A percentile compares a stretch with the other conserved stretches of the same genome.
phyloP scores from a whole-genome alignment of 2,797 vertebrate genomes.

The Arctocebus calabarensis region DNA sequence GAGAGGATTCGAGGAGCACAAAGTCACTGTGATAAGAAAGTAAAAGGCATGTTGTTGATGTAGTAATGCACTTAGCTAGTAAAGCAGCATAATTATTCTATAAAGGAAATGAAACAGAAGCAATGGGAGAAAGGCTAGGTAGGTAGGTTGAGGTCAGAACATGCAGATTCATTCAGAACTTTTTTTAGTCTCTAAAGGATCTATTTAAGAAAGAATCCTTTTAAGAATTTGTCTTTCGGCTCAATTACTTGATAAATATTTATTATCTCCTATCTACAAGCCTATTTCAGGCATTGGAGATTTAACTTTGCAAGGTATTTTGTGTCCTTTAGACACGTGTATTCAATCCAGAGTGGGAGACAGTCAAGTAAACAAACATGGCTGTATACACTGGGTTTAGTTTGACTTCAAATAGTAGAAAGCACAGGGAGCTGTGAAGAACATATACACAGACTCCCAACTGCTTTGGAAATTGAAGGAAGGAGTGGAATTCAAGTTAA shows the following conservation, averaged over 20 bases:
- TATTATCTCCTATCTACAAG: background rate
- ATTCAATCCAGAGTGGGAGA: background rate
- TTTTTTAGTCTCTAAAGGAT: background rate
- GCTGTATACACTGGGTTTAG: background rate
- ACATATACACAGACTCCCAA: background rate
- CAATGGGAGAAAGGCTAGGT: background rate
- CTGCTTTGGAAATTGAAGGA: background rate
- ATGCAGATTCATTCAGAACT: background rate
- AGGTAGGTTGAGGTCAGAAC: background rate
- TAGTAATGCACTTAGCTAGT: background rate
- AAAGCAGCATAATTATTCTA: background rate
- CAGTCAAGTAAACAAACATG: background rate
- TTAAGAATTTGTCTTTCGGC: conserved; percentile 15
- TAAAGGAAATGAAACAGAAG: conserved; percentile 25
- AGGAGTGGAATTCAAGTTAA: conserved; percentile 10
- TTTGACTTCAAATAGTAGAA: background rate
- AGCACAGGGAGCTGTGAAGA: background rate
- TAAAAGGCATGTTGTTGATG: background rate
- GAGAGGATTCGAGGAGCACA: background rate
- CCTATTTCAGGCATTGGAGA: background rate
- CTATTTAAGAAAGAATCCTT: background rate
- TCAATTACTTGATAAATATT: background rate
- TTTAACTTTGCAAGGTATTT: too few relatives aligned
- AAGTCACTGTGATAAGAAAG: background rate
- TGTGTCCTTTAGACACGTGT: background rate